Percentiles rank a stretch among this genome's conserved stretches.
Evolutionary conservation across 2,113 vertebrate species (phyloP).

Genomic region (Coracopsis vasa): DNA sequence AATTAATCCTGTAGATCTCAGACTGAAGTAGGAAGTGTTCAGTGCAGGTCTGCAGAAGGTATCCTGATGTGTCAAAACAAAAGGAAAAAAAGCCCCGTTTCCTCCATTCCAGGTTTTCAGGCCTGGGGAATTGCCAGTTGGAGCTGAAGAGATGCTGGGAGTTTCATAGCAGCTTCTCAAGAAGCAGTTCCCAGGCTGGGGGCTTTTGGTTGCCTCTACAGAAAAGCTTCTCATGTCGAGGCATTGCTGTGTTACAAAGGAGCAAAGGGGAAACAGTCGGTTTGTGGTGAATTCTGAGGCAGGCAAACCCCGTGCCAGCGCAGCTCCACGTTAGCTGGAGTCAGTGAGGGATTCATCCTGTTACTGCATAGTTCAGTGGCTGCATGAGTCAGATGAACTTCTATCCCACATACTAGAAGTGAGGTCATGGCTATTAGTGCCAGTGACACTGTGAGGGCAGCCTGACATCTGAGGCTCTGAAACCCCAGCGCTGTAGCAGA

Average conservation of each 20-base stretch:
- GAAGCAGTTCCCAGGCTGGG: neutral
- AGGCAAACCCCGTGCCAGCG: neutral
- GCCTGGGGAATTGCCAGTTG: neutral
- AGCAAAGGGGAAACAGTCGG: accelerated
- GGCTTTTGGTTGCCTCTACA: neutral
- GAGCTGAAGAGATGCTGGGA: neutral
- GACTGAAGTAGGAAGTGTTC: neutral
- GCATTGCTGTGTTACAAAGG: neutral
- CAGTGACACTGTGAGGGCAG: neutral
- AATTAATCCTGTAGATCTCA: neutral
- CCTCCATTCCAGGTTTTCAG: neutral
- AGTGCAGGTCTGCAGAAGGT: neutral
- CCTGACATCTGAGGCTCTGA: neutral
- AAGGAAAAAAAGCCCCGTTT: neutral
- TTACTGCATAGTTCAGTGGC: neutral
- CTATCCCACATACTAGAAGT: neutral
- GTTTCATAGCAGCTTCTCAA: neutral
- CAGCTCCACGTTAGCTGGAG: neutral
- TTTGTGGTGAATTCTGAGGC: neutral
- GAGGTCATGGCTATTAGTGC: neutral
- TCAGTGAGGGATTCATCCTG: neutral
- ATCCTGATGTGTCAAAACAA: neutral
- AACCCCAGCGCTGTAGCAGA: accelerated
- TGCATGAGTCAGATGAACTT: neutral
- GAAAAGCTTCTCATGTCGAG: accelerated